Evolutionary conservation across 2,888 invertebrate species (phyloP).

Genomic region (Phragmatobia fuliginosa): DNA sequence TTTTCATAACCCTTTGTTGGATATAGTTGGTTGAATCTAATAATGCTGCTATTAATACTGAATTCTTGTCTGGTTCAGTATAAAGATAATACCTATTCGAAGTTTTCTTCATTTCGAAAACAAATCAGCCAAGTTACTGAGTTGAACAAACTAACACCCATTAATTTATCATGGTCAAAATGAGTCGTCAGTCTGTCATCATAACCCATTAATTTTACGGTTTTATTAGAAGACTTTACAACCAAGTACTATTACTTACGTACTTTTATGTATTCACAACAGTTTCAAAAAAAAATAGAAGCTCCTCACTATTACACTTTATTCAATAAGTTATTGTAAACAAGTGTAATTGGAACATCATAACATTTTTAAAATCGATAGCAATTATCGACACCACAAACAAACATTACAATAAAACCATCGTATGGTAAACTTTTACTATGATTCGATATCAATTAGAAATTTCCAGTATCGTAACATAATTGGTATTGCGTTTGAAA

Average conservation of each 20-base stretch:
- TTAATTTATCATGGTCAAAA: neutral
- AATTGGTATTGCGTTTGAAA: slow-evolving; percentile 52
- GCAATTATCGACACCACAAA: slow-evolving; percentile 39
- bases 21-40: too few species aligned
- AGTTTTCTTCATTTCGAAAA: too few species aligned
- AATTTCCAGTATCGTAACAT: slow-evolving; percentile 40
- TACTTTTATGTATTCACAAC: neutral
- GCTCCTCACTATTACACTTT: neutral
- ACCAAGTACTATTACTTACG: too few species aligned
- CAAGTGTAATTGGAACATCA: slow-evolving; percentile 14
- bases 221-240: neutral
- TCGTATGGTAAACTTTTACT: slow-evolving; percentile 39
- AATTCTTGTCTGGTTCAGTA: too few species aligned
- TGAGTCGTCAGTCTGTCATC: neutral
- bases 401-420: slow-evolving; percentile 43
- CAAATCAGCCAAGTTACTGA: neutral
- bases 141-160: neutral
- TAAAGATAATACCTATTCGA: too few species aligned
- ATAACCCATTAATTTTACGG: too few species aligned
- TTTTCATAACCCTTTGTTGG: too few species aligned
- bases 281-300: slow-evolving; percentile 10
- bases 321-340: slow-evolving; percentile 18
- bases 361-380: slow-evolving; percentile 36
- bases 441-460: slow-evolving; percentile 46
- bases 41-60: neutral